Evolutionary conservation across 2,797 vertebrate species (phyloP), one percentile per base, ranked within the genome.

Genomic region (Anguilla marmorata): DNA sequence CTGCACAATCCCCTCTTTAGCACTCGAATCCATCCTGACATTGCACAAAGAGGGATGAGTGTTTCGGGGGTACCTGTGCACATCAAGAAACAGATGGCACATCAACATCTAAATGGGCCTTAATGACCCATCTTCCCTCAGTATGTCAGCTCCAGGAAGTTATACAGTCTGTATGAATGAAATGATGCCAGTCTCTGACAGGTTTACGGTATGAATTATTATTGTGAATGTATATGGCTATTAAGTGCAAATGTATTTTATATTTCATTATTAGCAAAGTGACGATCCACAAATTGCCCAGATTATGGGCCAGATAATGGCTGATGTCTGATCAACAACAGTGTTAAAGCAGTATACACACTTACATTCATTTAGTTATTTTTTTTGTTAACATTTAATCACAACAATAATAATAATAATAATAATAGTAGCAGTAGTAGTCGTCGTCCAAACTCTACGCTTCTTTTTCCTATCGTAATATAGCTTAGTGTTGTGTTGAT

Each of bases 61-160:
- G 16, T 80, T 72, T 50, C 66, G 27, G 54, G 48, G 74, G 72
- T 79, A 72, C 48, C 72, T 21, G 12, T 76, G 72, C 86, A 87
- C 52, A 56, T 12, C 63, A 80, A 30, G 52, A 79, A 87, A 80
- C 69, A 87, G 72, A 86, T 86, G 85, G 85, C 85, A 80, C 72
- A 79, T 87, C 72, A 79, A 79, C 72, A 87, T 80, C 72, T 56
- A 87, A 87, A 87, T 80, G 72, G 72, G 50, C 27, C 72, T 69
- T 56, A 41, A 87, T 79, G 74, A 58, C 86, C 86, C 52, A 60
- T 87, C 86, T 79, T 56, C 30, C 52, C n/a, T 54, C 52, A 87
- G 86, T 72, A 60, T 79, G 69, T 45, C 86, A 87, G 50, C 27
- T 56, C 50, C 11, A 74, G 69, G 86, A 87, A 58, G 86, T 54